Base-by-base conservation (phyloP, 2,797 vertebrate species). In the Geotrypetes seraphini region DNA sequence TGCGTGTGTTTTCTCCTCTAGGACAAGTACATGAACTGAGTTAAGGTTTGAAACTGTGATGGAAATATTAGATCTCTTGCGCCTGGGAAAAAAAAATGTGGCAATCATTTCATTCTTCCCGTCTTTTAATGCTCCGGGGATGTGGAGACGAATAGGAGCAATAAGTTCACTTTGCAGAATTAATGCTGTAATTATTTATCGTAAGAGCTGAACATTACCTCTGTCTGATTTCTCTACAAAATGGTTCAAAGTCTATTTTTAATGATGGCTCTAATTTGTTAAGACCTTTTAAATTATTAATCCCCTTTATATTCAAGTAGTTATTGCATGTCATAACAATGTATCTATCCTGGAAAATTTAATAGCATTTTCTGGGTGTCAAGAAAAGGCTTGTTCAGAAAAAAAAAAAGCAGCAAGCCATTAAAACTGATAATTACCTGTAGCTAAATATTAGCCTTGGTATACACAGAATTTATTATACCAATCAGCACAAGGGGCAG, bases 251-350 rank as follows among this genome's bases (percentile, higher is more conserved):
- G 90, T 87, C 83, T 87, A 83, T 82, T 92, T 92, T 96, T 96
- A 96, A 99, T 94, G 93, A 99, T 96, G 90, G 88, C 87, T 84
- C 91, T 99, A 99, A 99, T 97, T 96, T 98, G 95, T 97, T 97
- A 96, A 92, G 91, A 88, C 88, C 85, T 85, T 87, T 84, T 99
- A 90, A 97, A 99, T 99, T 96, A 99, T 99, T 99, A 91, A 99
- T 96, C 79, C 85, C 87, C 90, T 97, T 99, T 97, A 97, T 97
- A 98, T 93, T 92, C 92, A 89, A 86, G 89, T 92, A 89, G 90
- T 96, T 97, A 98, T 97, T 97, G 89, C 86, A 72, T 93, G 91
- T 97, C 93, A 97, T 94, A 94, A 93, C 89, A 90, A 89, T 93
- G 89, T 97, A 96, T 99, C 91, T 95, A 90, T 93, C 90, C 86